phyloP scores from a whole-genome alignment of 2,888 invertebrate genomes.

The Caenorhabditis plicata region DNA sequence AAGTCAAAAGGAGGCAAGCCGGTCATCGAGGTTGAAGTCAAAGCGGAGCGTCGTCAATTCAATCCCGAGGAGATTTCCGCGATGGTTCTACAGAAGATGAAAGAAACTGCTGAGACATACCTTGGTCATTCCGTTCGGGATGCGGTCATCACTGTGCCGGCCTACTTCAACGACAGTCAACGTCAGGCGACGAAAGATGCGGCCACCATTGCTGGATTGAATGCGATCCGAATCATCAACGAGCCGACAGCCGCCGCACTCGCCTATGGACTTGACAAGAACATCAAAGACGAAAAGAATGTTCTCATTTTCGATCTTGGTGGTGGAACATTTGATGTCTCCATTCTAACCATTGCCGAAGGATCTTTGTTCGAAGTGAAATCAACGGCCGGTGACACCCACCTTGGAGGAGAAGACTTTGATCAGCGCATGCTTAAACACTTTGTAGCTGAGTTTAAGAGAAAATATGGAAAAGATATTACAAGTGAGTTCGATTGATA shows the following conservation, averaged over 20 bases:
- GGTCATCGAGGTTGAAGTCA: conserved; percentile 75
- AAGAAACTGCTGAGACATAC: conserved; percentile 67
- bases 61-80: conserved; percentile 63
- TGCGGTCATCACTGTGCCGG: conserved; percentile 85
- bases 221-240: conserved; percentile 69
- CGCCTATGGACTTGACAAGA: conserved; percentile 75
- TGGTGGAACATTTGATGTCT: conserved; percentile 70
- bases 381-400: conserved; percentile 77
- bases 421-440: conserved; percentile 65
- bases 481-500: too few species aligned
- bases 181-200: conserved; percentile 73
- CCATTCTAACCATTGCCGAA: conserved; percentile 40
- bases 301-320: conserved; percentile 64
- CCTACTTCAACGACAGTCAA: conserved; percentile 76
- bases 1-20: conserved; percentile 41
- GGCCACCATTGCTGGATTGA: conserved; percentile 67
- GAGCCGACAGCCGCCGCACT: conserved; percentile 75
- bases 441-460: conserved; percentile 67
- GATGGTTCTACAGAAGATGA: conserved; percentile 61
- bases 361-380: conserved; percentile 29
- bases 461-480: conserved; percentile 80
- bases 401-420: conserved; percentile 53
- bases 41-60: conserved; percentile 78
- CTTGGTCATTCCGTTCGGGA: conserved; percentile 66
- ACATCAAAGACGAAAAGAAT: conserved; percentile 41